Percentiles rank a stretch among this genome's conserved stretches.
phyloP scores from a whole-genome alignment of 1,140 invertebrate species.

The Tetramorium parvispinum region DNA sequence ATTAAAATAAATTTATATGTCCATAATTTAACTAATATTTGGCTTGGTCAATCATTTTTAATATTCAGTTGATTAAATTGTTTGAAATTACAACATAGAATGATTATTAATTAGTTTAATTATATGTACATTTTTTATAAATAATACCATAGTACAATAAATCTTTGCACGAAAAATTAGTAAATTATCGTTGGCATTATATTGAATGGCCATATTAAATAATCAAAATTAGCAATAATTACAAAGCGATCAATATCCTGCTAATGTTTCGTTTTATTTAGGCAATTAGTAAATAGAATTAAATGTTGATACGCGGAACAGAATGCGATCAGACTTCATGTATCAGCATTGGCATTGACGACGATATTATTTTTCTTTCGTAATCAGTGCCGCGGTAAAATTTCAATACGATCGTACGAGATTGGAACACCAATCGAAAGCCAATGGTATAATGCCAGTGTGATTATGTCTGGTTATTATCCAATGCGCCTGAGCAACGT shows the following conservation, averaged over 20 bases:
- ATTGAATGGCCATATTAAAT: not conserved
- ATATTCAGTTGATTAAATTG: not conserved
- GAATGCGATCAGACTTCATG: not conserved
- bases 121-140: not conserved
- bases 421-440: constrained; percentile 13
- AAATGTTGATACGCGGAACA: constrained; percentile 18
- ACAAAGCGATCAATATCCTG: not conserved
- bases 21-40: not conserved
- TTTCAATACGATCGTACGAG: not conserved
- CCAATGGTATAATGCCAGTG: not conserved
- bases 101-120: not conserved
- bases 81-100: not conserved
- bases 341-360: not conserved
- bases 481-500: constrained; percentile 2
- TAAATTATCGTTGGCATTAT: not conserved
- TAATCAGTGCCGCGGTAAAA: constrained; percentile 4
- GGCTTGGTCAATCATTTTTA: not conserved
- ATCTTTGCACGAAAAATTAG: not conserved
- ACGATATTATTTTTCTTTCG: not conserved
- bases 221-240: not conserved
- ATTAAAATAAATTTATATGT: constrained; percentile 6
- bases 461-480: constrained; percentile 48
- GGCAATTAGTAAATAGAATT: not conserved
- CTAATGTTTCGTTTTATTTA: constrained; percentile 6
- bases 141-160: not conserved